Percentiles rank a stretch among this genome's conserved stretches.
Conservation (phyloP, 1,140 invertebrate genomes). For the Subanguina moxae region DNA sequence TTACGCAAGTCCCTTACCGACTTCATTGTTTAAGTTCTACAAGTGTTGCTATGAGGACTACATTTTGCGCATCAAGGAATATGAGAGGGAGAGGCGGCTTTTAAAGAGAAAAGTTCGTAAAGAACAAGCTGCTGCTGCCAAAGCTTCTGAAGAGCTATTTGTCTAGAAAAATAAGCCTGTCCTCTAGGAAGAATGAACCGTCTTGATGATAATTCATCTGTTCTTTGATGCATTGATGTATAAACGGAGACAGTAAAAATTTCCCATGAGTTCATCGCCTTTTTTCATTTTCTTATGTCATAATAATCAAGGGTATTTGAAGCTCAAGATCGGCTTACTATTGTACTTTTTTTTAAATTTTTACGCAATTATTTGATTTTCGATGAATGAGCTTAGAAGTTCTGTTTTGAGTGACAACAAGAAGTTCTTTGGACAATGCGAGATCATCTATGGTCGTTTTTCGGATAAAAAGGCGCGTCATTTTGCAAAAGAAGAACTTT, state of each 20-base stretch:
- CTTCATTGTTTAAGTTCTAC: background rate
- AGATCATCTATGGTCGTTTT: background rate
- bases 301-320: too few relatives aligned
- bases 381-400: conserved; percentile 2
- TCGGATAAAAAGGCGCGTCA: background rate
- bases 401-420: background rate
- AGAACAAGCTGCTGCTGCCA: conserved; percentile 5
- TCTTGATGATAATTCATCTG: too few relatives aligned
- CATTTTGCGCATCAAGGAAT: conserved; percentile 24
- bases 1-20: too few relatives aligned
- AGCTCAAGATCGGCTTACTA: too few relatives aligned
- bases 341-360: background rate
- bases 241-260: too few relatives aligned
- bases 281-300: too few relatives aligned
- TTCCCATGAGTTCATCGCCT: too few relatives aligned
- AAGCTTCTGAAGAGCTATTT: background rate
- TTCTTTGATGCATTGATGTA: too few relatives aligned
- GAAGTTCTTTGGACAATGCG: background rate
- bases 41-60: conserved; percentile 21
- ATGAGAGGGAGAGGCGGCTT: conserved; percentile 24
- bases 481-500: background rate
- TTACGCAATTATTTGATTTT: too few relatives aligned
- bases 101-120: conserved; percentile 19
- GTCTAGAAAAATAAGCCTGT: too few relatives aligned
- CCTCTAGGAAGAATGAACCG: too few relatives aligned